These are phyloP conservation scores for Betta splendens DNA, from an alignment of 2,797 vertebrate genomes.

Conservation along the genomic window DNA sequence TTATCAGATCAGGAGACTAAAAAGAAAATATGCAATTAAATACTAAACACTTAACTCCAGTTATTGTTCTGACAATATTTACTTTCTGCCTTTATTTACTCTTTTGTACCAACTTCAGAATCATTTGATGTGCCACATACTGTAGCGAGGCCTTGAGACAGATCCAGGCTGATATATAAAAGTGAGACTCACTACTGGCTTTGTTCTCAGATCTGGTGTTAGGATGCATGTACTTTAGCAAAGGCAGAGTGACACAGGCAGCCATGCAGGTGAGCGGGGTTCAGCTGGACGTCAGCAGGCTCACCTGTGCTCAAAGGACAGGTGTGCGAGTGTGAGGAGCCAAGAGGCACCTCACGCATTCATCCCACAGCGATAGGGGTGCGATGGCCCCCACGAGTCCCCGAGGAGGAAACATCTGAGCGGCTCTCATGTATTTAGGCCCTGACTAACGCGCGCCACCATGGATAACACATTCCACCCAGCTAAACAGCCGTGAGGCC, in stretches of 20 bases:
- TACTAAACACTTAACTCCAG: conserved; percentile 5
- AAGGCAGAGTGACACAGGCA: conserved; percentile 20
- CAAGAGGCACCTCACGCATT: conserved; percentile 54
- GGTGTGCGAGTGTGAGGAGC: conserved; percentile 69
- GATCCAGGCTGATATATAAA: too few relatives aligned
- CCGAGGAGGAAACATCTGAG: conserved; percentile 68
- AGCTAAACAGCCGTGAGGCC: conserved; percentile 74
- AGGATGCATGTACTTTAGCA: too few relatives aligned
- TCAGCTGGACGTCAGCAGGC: conserved; percentile 38
- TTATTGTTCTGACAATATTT: conserved; percentile 1
- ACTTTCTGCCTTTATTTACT: too few relatives aligned
- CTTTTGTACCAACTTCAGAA: too few relatives aligned
- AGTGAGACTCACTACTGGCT: too few relatives aligned
- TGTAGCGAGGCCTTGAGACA: too few relatives aligned
- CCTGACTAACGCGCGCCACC: conserved; percentile 66
- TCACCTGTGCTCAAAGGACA: conserved; percentile 74
- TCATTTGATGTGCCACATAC: too few relatives aligned
- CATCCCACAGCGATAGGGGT: conserved; percentile 68
- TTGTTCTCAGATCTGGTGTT: too few relatives aligned
- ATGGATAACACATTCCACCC: conserved; percentile 78
- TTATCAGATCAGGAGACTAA: conserved; percentile 19
- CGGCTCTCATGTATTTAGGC: conserved; percentile 70
- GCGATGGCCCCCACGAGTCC: conserved; percentile 57
- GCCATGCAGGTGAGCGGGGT: conserved; percentile 45
- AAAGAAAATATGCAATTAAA: conserved; percentile 12